Evolutionary conservation across 2,113 vertebrate genomes (phyloP).

Genomic region (Caracal caracal): DNA sequence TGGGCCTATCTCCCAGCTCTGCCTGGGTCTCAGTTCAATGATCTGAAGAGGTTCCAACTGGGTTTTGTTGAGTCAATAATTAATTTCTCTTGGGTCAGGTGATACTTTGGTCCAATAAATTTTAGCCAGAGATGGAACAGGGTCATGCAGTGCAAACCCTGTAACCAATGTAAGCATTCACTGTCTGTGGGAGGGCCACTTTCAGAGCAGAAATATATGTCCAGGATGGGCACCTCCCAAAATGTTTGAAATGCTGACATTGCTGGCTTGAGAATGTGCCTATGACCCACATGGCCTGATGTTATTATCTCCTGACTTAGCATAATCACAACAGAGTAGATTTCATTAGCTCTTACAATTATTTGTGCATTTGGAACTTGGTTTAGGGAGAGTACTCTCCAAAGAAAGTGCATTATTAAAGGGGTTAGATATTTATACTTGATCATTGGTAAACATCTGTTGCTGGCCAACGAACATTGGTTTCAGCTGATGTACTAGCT

Average conservation of each 20-base stretch:
- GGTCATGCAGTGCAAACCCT: background rate
- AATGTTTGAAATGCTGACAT: background rate
- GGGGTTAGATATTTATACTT: constrained; percentile 28
- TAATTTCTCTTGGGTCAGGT: background rate
- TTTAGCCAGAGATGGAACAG: background rate
- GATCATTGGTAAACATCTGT: background rate
- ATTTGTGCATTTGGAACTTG: background rate
- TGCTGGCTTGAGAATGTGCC: background rate
- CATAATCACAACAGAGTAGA: background rate
- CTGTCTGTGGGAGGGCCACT: background rate
- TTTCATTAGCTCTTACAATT: background rate
- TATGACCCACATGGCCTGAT: accelerated
- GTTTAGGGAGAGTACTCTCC: background rate
- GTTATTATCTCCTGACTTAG: background rate
- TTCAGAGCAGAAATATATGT: background rate
- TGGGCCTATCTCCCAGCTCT: background rate
- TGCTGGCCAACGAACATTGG: background rate
- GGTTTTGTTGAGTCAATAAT: background rate
- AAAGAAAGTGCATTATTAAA: constrained; percentile 22
- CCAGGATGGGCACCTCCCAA: background rate
- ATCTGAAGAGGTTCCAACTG: background rate
- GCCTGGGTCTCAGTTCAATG: background rate
- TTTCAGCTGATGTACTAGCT: constrained; percentile 4
- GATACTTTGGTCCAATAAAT: background rate
- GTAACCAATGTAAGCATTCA: background rate